A percentile compares a stretch with the other conserved stretches of the same genome.
These are phyloP conservation scores for Pinna nobilis DNA, from an alignment of 1,140 invertebrate genomes.

Conservation along the genomic window DNA sequence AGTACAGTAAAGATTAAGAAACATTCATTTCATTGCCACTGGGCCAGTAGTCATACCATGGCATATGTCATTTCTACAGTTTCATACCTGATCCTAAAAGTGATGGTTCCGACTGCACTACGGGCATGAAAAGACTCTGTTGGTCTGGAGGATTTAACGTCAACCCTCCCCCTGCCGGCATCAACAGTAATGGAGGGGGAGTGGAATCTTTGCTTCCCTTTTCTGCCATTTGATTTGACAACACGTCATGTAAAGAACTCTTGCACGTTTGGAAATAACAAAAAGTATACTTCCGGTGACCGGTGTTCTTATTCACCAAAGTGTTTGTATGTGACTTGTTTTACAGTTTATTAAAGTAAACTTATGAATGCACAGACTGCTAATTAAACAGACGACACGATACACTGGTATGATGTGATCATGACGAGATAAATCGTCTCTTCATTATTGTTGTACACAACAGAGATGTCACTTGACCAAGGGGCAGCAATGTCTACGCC, in stretches of 20 bases:
- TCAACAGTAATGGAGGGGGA: slow-evolving; percentile 65
- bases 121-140: slow-evolving; percentile 64
- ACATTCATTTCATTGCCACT: background rate
- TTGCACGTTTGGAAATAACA: slow-evolving; percentile 20
- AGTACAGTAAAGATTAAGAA: too few species aligned
- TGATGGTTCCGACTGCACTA: slow-evolving; percentile 61
- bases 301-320: slow-evolving; percentile 4
- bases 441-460: too few species aligned
- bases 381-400: too few species aligned
- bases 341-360: too few species aligned
- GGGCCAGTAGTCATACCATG: background rate
- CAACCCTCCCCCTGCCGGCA: slow-evolving; percentile 65
- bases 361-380: too few species aligned
- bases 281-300: background rate
- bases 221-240: slow-evolving; percentile 55
- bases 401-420: too few species aligned
- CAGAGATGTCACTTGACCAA: too few species aligned
- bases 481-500: too few species aligned
- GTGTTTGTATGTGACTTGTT: slow-evolving; percentile 12
- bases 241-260: slow-evolving; percentile 44
- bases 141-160: slow-evolving; percentile 61
- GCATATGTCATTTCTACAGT: too few species aligned
- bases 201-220: slow-evolving; percentile 57
- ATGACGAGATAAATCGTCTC: too few species aligned
- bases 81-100: slow-evolving; percentile 53